A percentile compares a stretch with the other conserved stretches of the same genome.
Conservation (phyloP, 2,888 invertebrate genomes). For the Odontothrips loti region DNA sequence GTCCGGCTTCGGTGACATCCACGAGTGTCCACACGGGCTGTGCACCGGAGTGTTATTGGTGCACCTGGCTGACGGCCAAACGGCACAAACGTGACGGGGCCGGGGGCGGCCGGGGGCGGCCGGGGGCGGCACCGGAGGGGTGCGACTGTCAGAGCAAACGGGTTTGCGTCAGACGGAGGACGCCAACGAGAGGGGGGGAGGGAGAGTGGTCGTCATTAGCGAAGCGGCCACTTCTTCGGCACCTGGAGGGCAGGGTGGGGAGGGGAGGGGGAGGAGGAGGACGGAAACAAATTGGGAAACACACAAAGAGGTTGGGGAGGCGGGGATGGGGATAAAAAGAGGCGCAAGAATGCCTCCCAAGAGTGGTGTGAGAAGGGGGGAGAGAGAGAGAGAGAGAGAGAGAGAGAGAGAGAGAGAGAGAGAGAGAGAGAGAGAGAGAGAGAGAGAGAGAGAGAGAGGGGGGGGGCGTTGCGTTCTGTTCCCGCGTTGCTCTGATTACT, state of each 20-base stretch:
- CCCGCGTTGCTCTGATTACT: not conserved
- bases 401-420: too few relatives aligned
- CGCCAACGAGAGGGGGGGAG: not conserved
- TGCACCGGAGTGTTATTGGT: not conserved
- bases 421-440: not conserved
- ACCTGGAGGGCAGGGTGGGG: not conserved
- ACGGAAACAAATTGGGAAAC: not conserved
- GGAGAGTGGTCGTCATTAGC: not conserved
- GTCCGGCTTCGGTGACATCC: too few relatives aligned
- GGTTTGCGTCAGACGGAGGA: not conserved
- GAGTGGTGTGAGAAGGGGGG: not conserved
- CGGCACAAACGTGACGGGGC: not conserved
- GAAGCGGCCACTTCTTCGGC: not conserved
- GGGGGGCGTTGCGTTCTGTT: not conserved
- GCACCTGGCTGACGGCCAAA: constrained; percentile 8
- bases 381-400: too few relatives aligned
- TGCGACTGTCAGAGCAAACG: not conserved
- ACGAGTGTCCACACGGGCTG: too few relatives aligned
- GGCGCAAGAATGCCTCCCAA: not conserved
- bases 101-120: not conserved
- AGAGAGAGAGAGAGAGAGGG: not conserved
- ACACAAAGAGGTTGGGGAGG: not conserved
- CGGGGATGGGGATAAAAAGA: not conserved
- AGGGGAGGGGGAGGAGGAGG: not conserved
- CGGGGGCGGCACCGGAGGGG: not conserved